A percentile compares a stretch with the other conserved stretches of the same genome.
phyloP scores from a whole-genome alignment of 2,888 invertebrate genomes.

The Thymelicus sylvestris region DNA sequence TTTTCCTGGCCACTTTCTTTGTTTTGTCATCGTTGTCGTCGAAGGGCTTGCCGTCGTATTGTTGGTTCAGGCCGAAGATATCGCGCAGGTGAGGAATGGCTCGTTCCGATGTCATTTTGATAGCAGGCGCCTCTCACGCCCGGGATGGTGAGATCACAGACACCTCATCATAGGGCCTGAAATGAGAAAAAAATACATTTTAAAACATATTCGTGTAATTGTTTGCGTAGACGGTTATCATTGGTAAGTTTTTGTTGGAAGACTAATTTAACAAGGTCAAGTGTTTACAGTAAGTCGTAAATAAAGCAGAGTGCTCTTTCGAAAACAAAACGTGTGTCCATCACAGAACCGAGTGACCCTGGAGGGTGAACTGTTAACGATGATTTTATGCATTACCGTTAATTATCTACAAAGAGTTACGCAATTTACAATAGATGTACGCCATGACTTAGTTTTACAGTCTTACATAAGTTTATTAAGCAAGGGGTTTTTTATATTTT shows the following conservation, averaged over 20 bases:
- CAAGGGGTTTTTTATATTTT: too few species aligned
- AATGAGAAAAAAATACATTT: conserved; percentile 56
- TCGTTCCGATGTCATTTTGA: conserved; percentile 88
- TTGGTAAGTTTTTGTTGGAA: background rate
- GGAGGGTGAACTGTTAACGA: conserved; percentile 4
- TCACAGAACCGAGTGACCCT: conserved; percentile 1
- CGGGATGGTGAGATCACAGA: conserved; percentile 58
- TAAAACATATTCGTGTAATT: conserved; percentile 20
- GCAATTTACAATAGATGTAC: conserved; percentile 17
- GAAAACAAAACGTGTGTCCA: conserved; percentile 6
- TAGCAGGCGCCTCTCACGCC: conserved; percentile 57
- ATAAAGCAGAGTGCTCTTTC: conserved; percentile 3
- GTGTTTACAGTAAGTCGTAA: conserved; percentile 9
- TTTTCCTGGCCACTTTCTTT: conserved; percentile 84
- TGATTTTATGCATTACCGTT: conserved; percentile 5
- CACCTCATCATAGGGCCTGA: conserved; percentile 76
- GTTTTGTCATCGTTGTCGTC: conserved; percentile 81
- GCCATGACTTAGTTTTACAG: background rate
- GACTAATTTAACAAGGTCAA: conserved; percentile 7
- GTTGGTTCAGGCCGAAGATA: conserved; percentile 87
- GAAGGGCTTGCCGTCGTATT: conserved; percentile 76
- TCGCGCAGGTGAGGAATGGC: conserved; percentile 91
- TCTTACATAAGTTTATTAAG: background rate
- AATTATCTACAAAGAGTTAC: conserved; percentile 25
- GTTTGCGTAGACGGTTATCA: background rate